Percentiles rank a stretch among this genome's conserved stretches.
Evolutionary conservation across 2,888 invertebrate species (phyloP).

Genomic region (Patella caerulea): DNA sequence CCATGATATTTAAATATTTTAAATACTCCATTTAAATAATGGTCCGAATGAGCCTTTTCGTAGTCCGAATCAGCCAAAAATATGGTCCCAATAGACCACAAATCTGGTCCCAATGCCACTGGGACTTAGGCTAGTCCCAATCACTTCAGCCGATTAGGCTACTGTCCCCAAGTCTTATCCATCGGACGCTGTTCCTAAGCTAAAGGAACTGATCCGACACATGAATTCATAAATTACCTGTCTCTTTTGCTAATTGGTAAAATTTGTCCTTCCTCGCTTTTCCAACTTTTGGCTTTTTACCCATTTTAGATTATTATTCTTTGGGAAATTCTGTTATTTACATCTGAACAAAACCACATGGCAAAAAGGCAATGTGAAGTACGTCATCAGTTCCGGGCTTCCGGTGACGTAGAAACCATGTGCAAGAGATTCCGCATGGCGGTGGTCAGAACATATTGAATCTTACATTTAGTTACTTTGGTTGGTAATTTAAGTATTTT

Average conservation of each 20-base stretch:
- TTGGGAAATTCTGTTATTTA: background rate
- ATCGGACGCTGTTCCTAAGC: background rate
- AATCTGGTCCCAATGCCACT: too few relatives aligned
- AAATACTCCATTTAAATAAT: too few relatives aligned
- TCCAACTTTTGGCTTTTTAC: slow-evolving; percentile 90
- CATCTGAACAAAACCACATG: background rate
- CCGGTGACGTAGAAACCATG: background rate
- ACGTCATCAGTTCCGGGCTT: background rate
- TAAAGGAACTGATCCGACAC: background rate
- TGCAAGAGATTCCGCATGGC: too few relatives aligned
- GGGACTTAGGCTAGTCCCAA: too few relatives aligned
- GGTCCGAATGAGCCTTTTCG: too few relatives aligned
- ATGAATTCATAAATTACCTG: slow-evolving; percentile 78
- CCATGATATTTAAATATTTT: too few relatives aligned
- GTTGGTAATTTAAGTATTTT: too few relatives aligned
- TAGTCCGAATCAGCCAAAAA: too few relatives aligned
- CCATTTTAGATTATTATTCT: slow-evolving; percentile 51
- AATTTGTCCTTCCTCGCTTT: slow-evolving; percentile 98
- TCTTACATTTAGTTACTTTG: too few relatives aligned
- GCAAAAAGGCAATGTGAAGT: background rate
- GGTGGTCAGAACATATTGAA: too few relatives aligned
- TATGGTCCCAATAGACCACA: too few relatives aligned
- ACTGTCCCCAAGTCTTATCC: background rate
- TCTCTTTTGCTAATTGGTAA: slow-evolving; percentile 98
- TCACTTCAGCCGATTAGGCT: too few relatives aligned